Evolutionary conservation across 2,113 vertebrate species (phyloP).

Genomic region (Pseudopodoces humilis): DNA sequence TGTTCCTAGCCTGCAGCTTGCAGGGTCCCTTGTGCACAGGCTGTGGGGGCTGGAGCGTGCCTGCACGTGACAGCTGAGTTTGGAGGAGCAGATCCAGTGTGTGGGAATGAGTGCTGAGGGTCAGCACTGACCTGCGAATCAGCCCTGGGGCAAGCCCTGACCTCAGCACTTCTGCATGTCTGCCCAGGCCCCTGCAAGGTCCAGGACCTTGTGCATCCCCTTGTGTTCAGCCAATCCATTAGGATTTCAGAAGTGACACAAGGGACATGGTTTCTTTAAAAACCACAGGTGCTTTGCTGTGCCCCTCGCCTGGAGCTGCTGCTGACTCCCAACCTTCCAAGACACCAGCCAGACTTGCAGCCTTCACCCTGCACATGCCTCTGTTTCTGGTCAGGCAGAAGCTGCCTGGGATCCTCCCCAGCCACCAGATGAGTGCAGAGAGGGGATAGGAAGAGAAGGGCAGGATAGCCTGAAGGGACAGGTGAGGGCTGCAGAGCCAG

Average conservation of each 20-base stretch:
- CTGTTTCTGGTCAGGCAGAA: background rate
- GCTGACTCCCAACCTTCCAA: background rate
- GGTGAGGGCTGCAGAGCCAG: fast-evolving
- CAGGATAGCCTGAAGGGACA: background rate
- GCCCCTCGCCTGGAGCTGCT: background rate
- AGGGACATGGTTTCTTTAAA: background rate
- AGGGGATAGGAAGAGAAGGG: background rate
- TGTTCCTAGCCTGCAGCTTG: background rate
- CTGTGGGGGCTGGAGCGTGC: background rate
- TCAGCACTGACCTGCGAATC: background rate
- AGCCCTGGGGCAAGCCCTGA: background rate
- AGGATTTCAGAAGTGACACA: background rate
- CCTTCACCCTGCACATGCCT: background rate
- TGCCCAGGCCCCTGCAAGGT: background rate
- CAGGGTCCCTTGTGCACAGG: background rate
- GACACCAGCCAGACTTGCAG: background rate
- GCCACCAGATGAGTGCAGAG: fast-evolving
- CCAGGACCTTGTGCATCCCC: background rate
- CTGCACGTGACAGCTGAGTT: fast-evolving
- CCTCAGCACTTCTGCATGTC: background rate
- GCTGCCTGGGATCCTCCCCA: background rate
- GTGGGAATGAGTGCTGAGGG: background rate
- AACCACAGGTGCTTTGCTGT: background rate
- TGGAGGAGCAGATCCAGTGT: background rate
- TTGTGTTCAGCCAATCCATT: background rate